A percentile compares a stretch with the other conserved stretches of the same genome.
These are phyloP conservation scores for Mormyrus iriodes DNA, from an alignment of 2,113 vertebrate genomes.

Conservation along the genomic window DNA sequence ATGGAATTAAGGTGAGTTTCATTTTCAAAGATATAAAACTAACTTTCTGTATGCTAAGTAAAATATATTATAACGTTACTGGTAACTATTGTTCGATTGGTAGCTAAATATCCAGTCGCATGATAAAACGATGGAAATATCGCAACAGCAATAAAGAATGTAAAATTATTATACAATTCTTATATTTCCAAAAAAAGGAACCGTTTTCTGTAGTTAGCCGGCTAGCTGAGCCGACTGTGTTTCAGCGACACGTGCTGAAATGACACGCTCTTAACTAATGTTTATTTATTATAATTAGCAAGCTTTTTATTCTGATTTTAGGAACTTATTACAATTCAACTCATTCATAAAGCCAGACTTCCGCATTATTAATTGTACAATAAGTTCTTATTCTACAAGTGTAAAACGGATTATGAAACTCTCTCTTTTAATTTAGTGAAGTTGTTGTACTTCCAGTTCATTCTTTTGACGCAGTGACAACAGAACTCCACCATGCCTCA, in stretches of 20 bases:
- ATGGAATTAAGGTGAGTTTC: neutral
- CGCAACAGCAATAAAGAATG: neutral
- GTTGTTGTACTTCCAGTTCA: neutral
- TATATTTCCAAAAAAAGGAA: neutral
- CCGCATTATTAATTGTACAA: neutral
- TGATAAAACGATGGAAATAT: neutral
- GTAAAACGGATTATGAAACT: neutral
- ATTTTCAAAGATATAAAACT: neutral
- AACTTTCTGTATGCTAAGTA: neutral
- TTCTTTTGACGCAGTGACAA: neutral
- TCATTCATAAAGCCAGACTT: neutral
- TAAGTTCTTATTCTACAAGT: neutral
- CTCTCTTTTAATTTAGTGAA: neutral
- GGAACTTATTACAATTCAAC: neutral
- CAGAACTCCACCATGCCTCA: conserved; percentile 71
- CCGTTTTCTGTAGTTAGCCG: neutral
- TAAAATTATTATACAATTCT: neutral
- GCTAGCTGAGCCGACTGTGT: neutral
- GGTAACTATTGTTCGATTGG: neutral
- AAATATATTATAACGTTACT: neutral
- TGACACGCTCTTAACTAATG: neutral
- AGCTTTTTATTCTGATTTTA: neutral
- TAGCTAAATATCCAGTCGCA: neutral
- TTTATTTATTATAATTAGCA: neutral
- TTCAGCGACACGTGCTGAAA: neutral